These are phyloP conservation scores for Otolemur crassicaudatus DNA, from an alignment of 2,797 vertebrate species.

Conservation along the genomic window DNA sequence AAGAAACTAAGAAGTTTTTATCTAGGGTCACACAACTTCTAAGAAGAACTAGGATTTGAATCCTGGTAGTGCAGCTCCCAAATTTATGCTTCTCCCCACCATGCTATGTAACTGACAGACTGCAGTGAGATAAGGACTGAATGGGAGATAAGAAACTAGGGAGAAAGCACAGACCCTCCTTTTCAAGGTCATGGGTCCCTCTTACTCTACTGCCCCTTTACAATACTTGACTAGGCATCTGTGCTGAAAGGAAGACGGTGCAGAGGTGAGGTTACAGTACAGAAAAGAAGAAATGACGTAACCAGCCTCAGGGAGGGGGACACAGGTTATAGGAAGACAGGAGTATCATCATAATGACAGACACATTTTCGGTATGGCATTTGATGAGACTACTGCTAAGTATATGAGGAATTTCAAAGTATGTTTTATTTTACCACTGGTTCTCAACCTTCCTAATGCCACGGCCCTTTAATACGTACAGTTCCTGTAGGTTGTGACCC, in stretches of 20 bases:
- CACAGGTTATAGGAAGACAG: background rate
- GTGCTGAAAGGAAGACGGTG: background rate
- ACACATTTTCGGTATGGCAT: background rate
- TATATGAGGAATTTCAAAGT: conserved; percentile 22
- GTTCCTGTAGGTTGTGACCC: too few species aligned
- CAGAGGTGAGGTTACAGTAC: background rate
- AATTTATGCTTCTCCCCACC: background rate
- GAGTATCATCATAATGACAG: background rate
- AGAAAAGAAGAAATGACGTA: background rate
- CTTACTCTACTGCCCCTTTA: background rate
- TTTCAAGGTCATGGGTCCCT: background rate
- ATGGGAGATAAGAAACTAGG: background rate
- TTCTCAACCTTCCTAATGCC: too few species aligned
- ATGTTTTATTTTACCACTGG: background rate
- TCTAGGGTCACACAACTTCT: background rate
- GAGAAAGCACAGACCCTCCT: background rate
- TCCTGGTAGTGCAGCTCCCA: background rate
- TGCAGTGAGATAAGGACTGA: background rate
- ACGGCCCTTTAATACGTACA: too few species aligned
- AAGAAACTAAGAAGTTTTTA: conserved; percentile 30
- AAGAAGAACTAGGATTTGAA: conserved; percentile 2
- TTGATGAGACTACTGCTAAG: background rate
- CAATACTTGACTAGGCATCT: background rate
- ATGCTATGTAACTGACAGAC: background rate
- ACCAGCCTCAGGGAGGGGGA: background rate